Conservation (phyloP, 1,140 invertebrate genomes). For the Dendrolimus punctatus region DNA sequence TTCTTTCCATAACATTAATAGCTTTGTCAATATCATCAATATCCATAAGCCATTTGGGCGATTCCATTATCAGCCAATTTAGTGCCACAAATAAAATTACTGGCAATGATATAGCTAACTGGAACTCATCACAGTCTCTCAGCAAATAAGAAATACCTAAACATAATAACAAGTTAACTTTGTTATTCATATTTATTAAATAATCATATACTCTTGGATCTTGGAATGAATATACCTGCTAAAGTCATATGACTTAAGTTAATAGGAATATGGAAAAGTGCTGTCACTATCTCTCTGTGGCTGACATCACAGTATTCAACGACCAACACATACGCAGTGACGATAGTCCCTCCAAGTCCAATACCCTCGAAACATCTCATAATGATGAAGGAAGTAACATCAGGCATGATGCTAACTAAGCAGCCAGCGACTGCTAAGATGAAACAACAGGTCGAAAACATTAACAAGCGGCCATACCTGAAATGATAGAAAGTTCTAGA, state of each 20-base stretch:
- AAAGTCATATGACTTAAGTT: slow-evolving; percentile 41
- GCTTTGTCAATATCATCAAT: slow-evolving; percentile 29
- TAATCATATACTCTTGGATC: too few relatives aligned
- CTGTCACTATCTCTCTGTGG: slow-evolving; percentile 39
- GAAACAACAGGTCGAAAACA: slow-evolving; percentile 25
- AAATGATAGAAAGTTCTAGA: slow-evolving; percentile 5
- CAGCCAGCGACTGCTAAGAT: slow-evolving; percentile 29
- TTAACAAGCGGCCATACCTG: slow-evolving; percentile 37
- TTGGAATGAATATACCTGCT: slow-evolving; percentile 14
- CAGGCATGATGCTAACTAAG: slow-evolving; percentile 33
- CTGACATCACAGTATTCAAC: slow-evolving; percentile 35
- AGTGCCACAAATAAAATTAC: slow-evolving; percentile 28
- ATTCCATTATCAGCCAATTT: slow-evolving; percentile 38
- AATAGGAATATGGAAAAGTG: slow-evolving; percentile 37
- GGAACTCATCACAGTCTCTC: slow-evolving; percentile 37
- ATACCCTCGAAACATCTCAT: slow-evolving; percentile 42
- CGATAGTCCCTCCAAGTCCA: slow-evolving; percentile 39
- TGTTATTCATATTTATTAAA: too few relatives aligned
- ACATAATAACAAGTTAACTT: too few relatives aligned
- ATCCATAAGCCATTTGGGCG: slow-evolving; percentile 54
- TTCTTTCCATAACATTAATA: slow-evolving; percentile 30
- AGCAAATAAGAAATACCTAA: slow-evolving; percentile 33
- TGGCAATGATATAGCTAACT: slow-evolving; percentile 42
- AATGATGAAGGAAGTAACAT: slow-evolving; percentile 20
- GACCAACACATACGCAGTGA: slow-evolving; percentile 36